Conservation (phyloP, 2,113 vertebrate genomes). For the Monopterus albus region DNA sequence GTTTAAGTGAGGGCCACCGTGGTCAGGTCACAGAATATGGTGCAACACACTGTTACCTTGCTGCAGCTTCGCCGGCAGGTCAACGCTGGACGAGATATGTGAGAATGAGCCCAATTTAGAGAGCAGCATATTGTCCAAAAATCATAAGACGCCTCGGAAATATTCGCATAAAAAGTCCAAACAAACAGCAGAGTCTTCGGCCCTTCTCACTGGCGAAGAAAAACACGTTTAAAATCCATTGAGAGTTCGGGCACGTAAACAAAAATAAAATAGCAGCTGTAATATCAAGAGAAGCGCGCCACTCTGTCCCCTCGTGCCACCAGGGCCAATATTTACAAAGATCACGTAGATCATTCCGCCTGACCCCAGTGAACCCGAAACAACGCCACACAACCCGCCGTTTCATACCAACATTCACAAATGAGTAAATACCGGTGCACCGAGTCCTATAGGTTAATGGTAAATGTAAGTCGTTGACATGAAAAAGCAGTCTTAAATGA, state of each 20-base stretch:
- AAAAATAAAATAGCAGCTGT: too few species aligned
- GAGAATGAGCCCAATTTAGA: slow-evolving; percentile 90
- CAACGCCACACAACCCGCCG: neutral
- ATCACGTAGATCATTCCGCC: slow-evolving; percentile 47
- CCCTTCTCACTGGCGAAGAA: neutral
- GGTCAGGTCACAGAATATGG: neutral
- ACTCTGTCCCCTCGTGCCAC: neutral
- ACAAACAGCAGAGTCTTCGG: neutral
- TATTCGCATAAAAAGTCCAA: too few species aligned
- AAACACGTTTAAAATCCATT: neutral
- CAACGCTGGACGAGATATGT: slow-evolving; percentile 87
- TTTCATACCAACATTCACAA: accelerated
- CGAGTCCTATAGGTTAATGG: accelerated
- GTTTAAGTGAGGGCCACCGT: too few species aligned
- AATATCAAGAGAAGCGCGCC: slow-evolving; percentile 4
- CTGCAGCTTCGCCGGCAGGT: slow-evolving; percentile 90
- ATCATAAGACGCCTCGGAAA: neutral
- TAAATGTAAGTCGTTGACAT: accelerated
- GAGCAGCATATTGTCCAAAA: slow-evolving; percentile 81
- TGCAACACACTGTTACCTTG: slow-evolving; percentile 54
- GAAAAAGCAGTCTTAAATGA: neutral
- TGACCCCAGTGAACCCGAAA: neutral
- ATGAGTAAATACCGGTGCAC: accelerated
- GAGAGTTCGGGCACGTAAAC: neutral
- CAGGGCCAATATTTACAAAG: slow-evolving; percentile 13